These are phyloP conservation scores for Spisula solida DNA, from an alignment of 2,888 invertebrate genomes.

Conservation along the genomic window DNA sequence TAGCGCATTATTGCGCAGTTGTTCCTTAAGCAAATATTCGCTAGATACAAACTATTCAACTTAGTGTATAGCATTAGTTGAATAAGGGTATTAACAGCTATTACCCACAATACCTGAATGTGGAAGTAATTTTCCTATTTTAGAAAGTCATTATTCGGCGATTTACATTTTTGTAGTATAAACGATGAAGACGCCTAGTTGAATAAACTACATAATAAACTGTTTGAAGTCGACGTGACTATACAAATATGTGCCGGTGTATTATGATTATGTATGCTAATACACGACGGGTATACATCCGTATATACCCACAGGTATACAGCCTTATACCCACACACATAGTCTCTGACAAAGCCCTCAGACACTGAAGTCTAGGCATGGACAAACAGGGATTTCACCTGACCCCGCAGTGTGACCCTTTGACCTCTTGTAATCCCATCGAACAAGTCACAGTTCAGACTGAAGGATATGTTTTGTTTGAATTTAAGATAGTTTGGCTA, in stretches of 20 bases:
- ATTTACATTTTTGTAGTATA: conserved; percentile 9
- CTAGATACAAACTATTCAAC: background rate
- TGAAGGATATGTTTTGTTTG: too few relatives aligned
- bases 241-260: background rate
- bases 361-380: too few relatives aligned
- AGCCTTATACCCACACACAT: background rate
- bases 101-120: background rate
- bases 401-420: too few relatives aligned
- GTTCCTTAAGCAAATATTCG: background rate
- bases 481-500: too few relatives aligned
- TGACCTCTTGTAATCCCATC: too few relatives aligned
- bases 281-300: background rate
- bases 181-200: background rate
- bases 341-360: too few relatives aligned
- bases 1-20: background rate
- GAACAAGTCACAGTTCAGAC: too few relatives aligned
- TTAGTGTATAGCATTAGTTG: background rate
- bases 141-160: background rate
- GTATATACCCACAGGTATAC: background rate
- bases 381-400: too few relatives aligned
- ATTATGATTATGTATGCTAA: background rate
- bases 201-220: conserved; percentile 6
- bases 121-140: background rate
- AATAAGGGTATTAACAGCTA: background rate
- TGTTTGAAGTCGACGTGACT: conserved; percentile 8